phyloP scores from a whole-genome alignment of 2,113 vertebrate genomes.

The Aspiorhynchus laticeps region DNA sequence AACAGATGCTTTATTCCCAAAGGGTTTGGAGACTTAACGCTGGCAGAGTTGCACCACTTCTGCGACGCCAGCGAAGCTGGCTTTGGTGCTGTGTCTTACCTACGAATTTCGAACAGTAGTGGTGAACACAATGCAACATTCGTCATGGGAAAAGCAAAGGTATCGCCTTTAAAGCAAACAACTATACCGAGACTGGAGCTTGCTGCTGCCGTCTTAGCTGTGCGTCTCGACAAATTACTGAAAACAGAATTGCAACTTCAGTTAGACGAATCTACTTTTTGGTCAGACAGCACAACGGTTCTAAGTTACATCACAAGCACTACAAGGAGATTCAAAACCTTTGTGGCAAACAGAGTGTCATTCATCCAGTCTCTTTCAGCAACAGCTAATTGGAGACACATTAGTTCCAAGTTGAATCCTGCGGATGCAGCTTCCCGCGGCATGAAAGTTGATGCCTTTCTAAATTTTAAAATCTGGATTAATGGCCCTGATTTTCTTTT shows the following conservation, averaged over 20 bases:
- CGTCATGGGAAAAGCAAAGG: not conserved
- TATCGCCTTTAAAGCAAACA: no score
- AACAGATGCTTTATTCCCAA: not conserved
- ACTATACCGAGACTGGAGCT: no score
- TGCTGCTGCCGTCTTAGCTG: not conserved
- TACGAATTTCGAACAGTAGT: not conserved
- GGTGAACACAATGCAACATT: not conserved
- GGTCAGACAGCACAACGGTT: conserved; percentile 24
- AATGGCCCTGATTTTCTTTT: conserved; percentile 19
- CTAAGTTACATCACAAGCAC: conserved; percentile 30
- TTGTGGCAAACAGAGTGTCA: not conserved
- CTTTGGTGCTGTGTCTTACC: not conserved
- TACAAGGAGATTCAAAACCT: conserved; percentile 6
- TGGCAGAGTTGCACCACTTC: conserved; percentile 23
- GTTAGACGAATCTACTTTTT: not conserved
- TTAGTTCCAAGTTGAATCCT: conserved; percentile 34
- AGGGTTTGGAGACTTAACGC: not conserved
- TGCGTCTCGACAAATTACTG: not conserved
- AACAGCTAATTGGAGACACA: conserved; percentile 18
- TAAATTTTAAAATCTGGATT: conserved; percentile 22
- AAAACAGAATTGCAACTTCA: not conserved
- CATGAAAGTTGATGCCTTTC: not conserved
- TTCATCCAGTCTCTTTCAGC: conserved; percentile 1
- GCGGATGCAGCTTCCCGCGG: conserved; percentile 30
- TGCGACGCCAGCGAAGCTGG: not conserved